phyloP scores from a whole-genome alignment of 2,888 invertebrate species.

The Epistrophe grossulariae region DNA sequence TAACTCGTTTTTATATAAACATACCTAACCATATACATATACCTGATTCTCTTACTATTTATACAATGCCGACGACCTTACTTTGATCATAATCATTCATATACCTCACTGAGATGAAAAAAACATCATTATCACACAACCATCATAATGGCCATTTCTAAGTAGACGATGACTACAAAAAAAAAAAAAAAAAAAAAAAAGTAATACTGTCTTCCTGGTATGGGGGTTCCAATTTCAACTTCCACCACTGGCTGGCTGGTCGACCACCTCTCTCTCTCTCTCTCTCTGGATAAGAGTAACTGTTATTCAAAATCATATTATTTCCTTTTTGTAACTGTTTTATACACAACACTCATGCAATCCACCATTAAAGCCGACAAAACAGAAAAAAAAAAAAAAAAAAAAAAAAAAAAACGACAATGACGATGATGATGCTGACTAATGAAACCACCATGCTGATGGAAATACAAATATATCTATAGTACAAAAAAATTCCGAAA shows the following conservation, averaged over 20 bases:
- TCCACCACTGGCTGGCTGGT: background rate
- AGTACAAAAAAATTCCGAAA: too few species aligned
- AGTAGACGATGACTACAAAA: slow-evolving; percentile 8
- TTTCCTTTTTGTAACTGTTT: slow-evolving; percentile 55
- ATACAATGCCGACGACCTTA: slow-evolving; percentile 63
- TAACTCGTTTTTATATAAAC: background rate
- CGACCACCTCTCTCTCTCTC: slow-evolving; percentile 6
- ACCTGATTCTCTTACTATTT: background rate
- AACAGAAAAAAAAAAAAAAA: background rate
- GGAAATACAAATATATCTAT: slow-evolving; percentile 33
- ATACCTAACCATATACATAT: background rate
- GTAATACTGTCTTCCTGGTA: slow-evolving; percentile 62
- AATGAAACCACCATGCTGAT: slow-evolving; percentile 68
- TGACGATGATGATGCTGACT: slow-evolving; percentile 67
- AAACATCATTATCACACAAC: slow-evolving; percentile 53
- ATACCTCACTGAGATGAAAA: background rate
- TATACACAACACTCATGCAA: slow-evolving; percentile 57
- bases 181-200: background rate
- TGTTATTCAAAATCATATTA: slow-evolving; percentile 71
- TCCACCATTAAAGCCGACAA: slow-evolving; percentile 1
- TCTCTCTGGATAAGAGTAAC: slow-evolving; percentile 44
- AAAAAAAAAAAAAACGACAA: slow-evolving; percentile 10
- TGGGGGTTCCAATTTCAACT: slow-evolving; percentile 29
- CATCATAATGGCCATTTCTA: slow-evolving; percentile 40
- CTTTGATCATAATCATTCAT: slow-evolving; percentile 55